These are phyloP conservation scores for Eclectus roratus DNA, from an alignment of 2,113 vertebrate genomes.

Conservation along the genomic window DNA sequence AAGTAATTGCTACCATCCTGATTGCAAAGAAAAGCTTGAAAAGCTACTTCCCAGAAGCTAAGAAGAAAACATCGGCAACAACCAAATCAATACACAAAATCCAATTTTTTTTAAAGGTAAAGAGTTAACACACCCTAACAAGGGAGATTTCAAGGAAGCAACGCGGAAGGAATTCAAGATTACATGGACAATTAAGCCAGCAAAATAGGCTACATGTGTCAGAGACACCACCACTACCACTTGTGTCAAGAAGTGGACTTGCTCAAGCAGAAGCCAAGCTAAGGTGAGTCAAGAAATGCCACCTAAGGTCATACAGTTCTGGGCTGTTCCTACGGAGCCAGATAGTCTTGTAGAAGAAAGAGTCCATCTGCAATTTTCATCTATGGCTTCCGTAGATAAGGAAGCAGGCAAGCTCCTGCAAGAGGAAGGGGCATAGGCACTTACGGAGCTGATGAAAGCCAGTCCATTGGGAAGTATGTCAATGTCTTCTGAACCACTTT, in stretches of 20 bases:
- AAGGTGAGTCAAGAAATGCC: background rate
- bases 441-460: slow-evolving; percentile 81
- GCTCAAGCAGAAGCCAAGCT: background rate
- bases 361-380: background rate
- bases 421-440: background rate
- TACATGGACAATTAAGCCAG: fast-evolving
- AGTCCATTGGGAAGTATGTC: slow-evolving; percentile 79
- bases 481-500: slow-evolving; percentile 80
- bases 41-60: background rate
- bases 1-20: background rate
- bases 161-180: background rate
- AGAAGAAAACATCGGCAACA: background rate
- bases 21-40: background rate
- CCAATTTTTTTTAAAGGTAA: fast-evolving
- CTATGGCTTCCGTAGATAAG: background rate
- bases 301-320: background rate
- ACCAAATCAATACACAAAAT: background rate
- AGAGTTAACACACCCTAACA: background rate
- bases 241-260: background rate
- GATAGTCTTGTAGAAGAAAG: background rate
- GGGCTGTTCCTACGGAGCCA: background rate
- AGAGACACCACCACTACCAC: background rate
- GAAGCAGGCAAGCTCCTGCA: background rate
- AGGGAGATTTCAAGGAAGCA: background rate
- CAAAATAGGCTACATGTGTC: background rate